Base-by-base conservation (phyloP, 2,888 invertebrate genomes). In the Aleiodes alternator region DNA sequence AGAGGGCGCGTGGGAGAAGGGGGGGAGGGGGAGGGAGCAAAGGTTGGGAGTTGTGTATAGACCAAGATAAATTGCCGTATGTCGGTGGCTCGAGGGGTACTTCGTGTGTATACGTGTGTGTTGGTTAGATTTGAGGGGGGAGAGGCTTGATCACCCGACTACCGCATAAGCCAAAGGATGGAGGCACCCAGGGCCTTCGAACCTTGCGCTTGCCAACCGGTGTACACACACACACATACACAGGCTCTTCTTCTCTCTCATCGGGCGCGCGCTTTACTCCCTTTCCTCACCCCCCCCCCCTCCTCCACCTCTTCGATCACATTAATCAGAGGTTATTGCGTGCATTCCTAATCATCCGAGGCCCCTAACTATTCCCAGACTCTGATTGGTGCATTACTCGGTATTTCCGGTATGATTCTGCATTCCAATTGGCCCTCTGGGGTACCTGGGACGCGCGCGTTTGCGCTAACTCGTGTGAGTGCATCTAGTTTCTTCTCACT, bases 271-370 rank as follows among this genome's bases (percentile, higher is more conserved):
- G 23, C 23, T 23, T 23, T 23, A 23, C 23, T 23, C 23, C 23
- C 23, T 23, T 23, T 23, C 23, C 23, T 23, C 23, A 23, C 23
- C 23, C 23, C 23, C 23, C 23, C 64, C 9, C 4, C 64, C 64
- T 23, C 16, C 11, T 5, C 64, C 43, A 23, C 64, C 31, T 38
- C 43, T 43, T 61, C 89, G 88, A 88, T 89, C 89, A 88, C 89
- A 89, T 89, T 89, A 89, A 89, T 89, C 89, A 89, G 89, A 88
- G 89, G 89, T 89, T 89, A 89, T 89, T 89, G 89, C 89, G 88
- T 88, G 89, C 89, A 89, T 89, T 89, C 89, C 89, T 89, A 89
- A 89, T 89, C 89, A 89, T 89, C 87, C 87, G 84, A 86, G 85
- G 83, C 84, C 85, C 85, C 88, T 86, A 88, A 88, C 89, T 87